phyloP scores from a whole-genome alignment of 2,113 vertebrate species.

The Dryoscopus gambensis region DNA sequence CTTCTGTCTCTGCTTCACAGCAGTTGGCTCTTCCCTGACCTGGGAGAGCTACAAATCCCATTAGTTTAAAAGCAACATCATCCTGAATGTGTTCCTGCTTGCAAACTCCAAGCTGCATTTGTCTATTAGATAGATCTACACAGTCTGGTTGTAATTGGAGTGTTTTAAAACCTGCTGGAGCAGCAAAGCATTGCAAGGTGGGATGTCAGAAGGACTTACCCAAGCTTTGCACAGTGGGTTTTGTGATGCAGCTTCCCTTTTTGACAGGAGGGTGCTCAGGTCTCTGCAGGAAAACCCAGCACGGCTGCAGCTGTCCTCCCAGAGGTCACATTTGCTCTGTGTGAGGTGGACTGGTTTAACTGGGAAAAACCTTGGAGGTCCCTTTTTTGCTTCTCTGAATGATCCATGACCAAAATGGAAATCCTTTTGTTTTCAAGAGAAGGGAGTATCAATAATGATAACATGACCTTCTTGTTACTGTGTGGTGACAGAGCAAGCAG shows the following conservation, averaged over 20 bases:
- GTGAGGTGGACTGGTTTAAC: background rate
- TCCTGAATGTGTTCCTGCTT: background rate
- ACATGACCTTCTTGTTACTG: background rate
- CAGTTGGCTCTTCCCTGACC: background rate
- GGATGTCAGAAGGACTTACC: background rate
- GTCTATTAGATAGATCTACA: background rate
- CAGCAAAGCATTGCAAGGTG: background rate
- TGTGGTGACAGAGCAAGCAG: background rate
- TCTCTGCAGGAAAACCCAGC: background rate
- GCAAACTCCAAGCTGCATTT: background rate
- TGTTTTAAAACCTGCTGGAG: background rate
- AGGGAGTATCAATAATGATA: background rate
- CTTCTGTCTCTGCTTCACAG: background rate
- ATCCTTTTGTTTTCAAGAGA: background rate
- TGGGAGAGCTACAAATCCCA: background rate
- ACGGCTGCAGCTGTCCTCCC: rapidly evolving
- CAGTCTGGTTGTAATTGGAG: background rate
- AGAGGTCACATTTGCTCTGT: background rate
- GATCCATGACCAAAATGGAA: background rate
- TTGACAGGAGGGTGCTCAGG: rapidly evolving
- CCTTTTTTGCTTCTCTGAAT: background rate
- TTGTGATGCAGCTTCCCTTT: background rate
- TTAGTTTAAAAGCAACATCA: background rate
- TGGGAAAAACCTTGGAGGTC: background rate
- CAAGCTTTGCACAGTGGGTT: background rate